Evolutionary conservation across 2,888 invertebrate species (phyloP).

Genomic region (Cephus rjabovi): DNA sequence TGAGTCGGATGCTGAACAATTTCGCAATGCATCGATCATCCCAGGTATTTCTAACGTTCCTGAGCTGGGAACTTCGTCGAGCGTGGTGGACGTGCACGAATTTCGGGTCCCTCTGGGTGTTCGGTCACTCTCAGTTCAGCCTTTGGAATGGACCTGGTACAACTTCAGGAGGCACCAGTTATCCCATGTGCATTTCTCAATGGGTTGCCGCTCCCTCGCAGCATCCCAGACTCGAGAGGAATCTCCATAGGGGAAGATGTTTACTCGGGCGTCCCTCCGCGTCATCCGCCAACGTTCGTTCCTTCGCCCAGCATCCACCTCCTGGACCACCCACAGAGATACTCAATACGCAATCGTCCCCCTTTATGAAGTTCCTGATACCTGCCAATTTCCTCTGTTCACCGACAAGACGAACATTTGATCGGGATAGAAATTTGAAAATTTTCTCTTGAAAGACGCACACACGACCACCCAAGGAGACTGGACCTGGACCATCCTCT

Average conservation of each 20-base stretch:
- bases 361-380: not conserved
- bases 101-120: not conserved
- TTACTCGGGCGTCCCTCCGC: not conserved
- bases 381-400: not conserved
- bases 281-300: not conserved
- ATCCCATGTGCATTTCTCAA: not conserved
- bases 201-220: not conserved
- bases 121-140: not conserved
- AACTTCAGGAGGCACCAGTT: not conserved
- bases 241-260: not conserved
- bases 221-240: not conserved
- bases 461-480: not conserved
- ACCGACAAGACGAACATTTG: not conserved
- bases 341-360: not conserved
- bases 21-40: not conserved
- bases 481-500: not conserved
- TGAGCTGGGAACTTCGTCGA: not conserved
- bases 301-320: not conserved
- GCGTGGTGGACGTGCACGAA: not conserved
- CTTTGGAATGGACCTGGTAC: not conserved
- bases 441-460: not conserved
- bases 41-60: not conserved
- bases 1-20: not conserved
- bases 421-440: not conserved
- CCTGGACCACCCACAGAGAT: conserved; percentile 3